These are phyloP conservation scores for Cetoscarus ocellatus DNA, from an alignment of 2,797 vertebrate genomes.

Conservation along the genomic window DNA sequence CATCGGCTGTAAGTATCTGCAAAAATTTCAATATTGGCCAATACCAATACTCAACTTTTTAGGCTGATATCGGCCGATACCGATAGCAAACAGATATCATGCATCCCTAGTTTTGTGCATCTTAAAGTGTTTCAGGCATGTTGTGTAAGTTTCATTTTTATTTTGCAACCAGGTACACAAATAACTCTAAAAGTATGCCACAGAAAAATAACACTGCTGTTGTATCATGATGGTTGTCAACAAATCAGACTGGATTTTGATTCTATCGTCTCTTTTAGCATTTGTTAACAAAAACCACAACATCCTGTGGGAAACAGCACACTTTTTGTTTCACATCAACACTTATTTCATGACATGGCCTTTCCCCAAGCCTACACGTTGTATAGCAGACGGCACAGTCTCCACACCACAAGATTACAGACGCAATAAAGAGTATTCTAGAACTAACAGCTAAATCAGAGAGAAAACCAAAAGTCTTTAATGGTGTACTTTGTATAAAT, in stretches of 20 bases:
- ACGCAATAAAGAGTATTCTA: slow-evolving; percentile 82
- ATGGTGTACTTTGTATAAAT: slow-evolving; percentile 80
- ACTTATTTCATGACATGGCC: slow-evolving; percentile 24
- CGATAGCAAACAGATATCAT: no score
- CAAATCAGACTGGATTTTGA: slow-evolving; percentile 13
- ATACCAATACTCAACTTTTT: no score
- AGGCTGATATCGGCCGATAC: no score
- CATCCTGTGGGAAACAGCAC: slow-evolving; percentile 52
- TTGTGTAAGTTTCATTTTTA: slow-evolving; percentile 26
- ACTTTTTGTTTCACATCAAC: slow-evolving; percentile 57
- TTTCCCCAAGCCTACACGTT: slow-evolving; percentile 57
- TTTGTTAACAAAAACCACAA: slow-evolving; percentile 56
- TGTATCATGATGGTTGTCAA: slow-evolving; percentile 31
- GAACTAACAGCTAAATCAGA: slow-evolving; percentile 76
- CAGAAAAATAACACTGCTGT: slow-evolving; percentile 33
- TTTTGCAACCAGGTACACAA: slow-evolving; percentile 23
- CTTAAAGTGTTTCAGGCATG: slow-evolving; percentile 21
- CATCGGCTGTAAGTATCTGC: no score
- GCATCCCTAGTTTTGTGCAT: slow-evolving; percentile 19
- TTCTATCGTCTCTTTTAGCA: slow-evolving; percentile 38
- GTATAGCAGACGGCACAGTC: slow-evolving; percentile 58
- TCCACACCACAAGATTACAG: slow-evolving; percentile 69
- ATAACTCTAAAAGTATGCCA: slow-evolving; percentile 31
- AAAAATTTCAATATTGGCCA: no score
- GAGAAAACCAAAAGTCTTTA: slow-evolving; percentile 76